Conservation (phyloP, 2,888 invertebrate species). For the Tetranychus truncatus region DNA sequence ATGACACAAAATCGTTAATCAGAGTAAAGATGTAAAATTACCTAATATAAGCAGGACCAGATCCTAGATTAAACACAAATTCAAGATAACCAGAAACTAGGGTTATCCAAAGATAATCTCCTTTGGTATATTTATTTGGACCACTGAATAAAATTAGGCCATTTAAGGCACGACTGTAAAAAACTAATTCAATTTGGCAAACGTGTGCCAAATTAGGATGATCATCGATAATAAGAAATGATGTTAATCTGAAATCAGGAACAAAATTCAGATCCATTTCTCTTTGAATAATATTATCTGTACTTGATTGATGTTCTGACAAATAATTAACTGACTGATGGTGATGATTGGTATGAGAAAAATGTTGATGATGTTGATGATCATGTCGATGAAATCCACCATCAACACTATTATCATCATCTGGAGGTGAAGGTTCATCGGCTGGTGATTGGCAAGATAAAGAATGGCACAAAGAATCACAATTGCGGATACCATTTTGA, state of each 20-base stretch:
- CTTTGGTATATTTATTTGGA: slow-evolving; percentile 47
- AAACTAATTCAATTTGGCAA: slow-evolving; percentile 53
- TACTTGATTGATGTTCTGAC: slow-evolving; percentile 39
- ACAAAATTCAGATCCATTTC: background rate
- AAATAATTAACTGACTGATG: background rate
- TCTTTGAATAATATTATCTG: slow-evolving; percentile 30
- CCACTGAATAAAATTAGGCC: slow-evolving; percentile 68
- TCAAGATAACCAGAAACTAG: slow-evolving; percentile 60
- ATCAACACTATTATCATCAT: background rate
- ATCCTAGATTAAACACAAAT: slow-evolving; percentile 74
- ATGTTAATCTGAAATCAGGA: background rate
- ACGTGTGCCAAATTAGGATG: slow-evolving; percentile 36
- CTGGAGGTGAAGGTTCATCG: background rate
- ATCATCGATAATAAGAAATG: slow-evolving; percentile 31
- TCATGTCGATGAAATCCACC: slow-evolving; percentile 33
- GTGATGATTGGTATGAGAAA: background rate
- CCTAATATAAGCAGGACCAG: slow-evolving; percentile 41
- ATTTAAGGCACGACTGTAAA: slow-evolving; percentile 53
- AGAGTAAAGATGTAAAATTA: slow-evolving; percentile 14
- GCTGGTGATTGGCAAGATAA: background rate
- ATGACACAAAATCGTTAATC: background rate
- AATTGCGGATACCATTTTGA: slow-evolving; percentile 1
- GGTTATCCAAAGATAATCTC: slow-evolving; percentile 67
- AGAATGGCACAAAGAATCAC: background rate
- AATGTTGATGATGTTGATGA: slow-evolving; percentile 1